These are phyloP conservation scores for Scolanthus callimorphus DNA, from an alignment of 92 coral and sea anemone species.

Conservation along the genomic window DNA sequence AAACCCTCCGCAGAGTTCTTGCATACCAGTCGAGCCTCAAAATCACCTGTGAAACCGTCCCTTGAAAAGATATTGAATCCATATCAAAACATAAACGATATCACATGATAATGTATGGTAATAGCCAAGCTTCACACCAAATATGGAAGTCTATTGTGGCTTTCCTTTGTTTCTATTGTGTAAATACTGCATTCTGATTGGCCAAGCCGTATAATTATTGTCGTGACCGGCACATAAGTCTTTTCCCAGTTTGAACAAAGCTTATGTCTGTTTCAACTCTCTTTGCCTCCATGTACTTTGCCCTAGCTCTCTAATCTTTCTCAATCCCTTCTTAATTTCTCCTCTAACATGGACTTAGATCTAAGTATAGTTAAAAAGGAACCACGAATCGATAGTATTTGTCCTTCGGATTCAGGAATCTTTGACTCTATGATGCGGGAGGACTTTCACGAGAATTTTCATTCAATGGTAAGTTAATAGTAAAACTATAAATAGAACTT, in stretches of 20 bases:
- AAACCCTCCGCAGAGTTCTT: slow-evolving; percentile 41
- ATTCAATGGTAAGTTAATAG: slow-evolving; percentile 71
- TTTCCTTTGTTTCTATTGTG: slow-evolving; percentile 18
- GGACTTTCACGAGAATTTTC: slow-evolving; percentile 75
- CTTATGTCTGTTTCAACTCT: slow-evolving; percentile 24
- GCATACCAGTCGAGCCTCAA: slow-evolving; percentile 77
- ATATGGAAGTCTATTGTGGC: slow-evolving; percentile 28
- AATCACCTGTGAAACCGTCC: slow-evolving; percentile 83
- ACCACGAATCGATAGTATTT: slow-evolving; percentile 70
- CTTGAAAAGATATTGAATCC: background rate
- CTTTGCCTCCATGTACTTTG: background rate
- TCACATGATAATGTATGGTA: slow-evolving; percentile 49
- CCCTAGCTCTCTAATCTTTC: slow-evolving; percentile 5
- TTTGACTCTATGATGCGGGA: slow-evolving; percentile 86
- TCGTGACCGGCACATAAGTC: slow-evolving; percentile 27
- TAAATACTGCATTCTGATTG: slow-evolving; percentile 46
- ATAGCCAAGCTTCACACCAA: slow-evolving; percentile 33
- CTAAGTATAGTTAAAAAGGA: slow-evolving; percentile 82
- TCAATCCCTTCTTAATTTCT: background rate
- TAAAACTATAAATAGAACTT: no score
- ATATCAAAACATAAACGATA: background rate
- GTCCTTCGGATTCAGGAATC: slow-evolving; percentile 69
- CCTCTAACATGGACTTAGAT: slow-evolving; percentile 55
- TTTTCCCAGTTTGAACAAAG: slow-evolving; percentile 61
- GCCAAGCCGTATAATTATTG: slow-evolving; percentile 35